phyloP scores from a whole-genome alignment of 2,113 vertebrate genomes.

The Ranitomeya variabilis region DNA sequence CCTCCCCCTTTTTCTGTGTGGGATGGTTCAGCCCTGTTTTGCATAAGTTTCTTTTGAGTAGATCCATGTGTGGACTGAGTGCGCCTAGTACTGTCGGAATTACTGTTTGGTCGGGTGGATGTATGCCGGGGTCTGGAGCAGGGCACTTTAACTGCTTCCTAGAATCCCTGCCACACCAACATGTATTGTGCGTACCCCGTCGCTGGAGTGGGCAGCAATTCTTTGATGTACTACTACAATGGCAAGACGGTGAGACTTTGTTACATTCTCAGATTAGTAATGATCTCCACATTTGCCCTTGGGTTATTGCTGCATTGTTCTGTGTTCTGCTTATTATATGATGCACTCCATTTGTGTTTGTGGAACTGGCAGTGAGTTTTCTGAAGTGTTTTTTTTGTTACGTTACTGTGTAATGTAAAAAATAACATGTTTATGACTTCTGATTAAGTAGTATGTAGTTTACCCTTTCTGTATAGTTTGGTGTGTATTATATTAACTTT shows the following conservation, averaged over 20 bases:
- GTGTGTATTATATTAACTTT: background rate
- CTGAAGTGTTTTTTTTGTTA: background rate
- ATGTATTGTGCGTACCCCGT: constrained; percentile 98
- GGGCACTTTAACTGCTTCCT: constrained; percentile 69
- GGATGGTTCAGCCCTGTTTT: constrained; percentile 92
- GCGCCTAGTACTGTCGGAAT: constrained; percentile 81
- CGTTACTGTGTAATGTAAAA: too few relatives aligned
- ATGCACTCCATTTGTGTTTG: background rate
- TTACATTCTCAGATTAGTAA: constrained; percentile 32
- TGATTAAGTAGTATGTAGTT: too few relatives aligned
- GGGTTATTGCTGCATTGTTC: background rate
- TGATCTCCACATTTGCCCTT: background rate
- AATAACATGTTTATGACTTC: too few relatives aligned
- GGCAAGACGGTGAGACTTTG: constrained; percentile 91
- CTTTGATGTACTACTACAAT: constrained; percentile 98
- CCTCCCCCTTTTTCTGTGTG: constrained; percentile 69
- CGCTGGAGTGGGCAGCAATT: constrained; percentile 93
- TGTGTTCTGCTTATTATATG: background rate
- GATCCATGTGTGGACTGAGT: constrained; percentile 85
- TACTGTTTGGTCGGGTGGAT: constrained; percentile 81
- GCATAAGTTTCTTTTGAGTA: constrained; percentile 95
- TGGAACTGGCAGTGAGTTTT: background rate
- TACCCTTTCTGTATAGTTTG: background rate
- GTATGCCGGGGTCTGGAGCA: constrained; percentile 79
- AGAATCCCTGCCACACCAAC: constrained; percentile 71